Evolutionary conservation across 2,113 vertebrate genomes (phyloP).

Genomic region (Halichoerus grypus): DNA sequence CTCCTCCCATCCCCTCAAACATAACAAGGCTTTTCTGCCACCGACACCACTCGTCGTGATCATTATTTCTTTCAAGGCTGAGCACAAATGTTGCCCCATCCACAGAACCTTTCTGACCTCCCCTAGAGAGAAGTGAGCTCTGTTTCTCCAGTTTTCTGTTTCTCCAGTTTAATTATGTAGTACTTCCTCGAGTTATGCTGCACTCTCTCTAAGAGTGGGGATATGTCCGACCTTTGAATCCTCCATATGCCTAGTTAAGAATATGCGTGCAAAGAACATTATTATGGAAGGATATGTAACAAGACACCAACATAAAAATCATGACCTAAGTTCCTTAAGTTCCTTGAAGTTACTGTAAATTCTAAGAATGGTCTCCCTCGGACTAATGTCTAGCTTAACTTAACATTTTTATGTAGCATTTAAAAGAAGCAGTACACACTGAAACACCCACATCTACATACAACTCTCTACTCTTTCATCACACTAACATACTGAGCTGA

Average conservation of each 20-base stretch:
- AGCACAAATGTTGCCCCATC: neutral
- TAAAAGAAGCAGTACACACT: neutral
- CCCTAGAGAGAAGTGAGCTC: neutral
- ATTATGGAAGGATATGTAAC: conserved; percentile 16
- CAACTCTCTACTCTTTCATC: neutral
- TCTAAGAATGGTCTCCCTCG: neutral
- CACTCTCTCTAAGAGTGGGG: neutral
- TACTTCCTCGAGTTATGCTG: neutral
- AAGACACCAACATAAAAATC: conserved; percentile 12
- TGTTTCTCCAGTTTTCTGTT: neutral
- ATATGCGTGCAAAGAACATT: neutral
- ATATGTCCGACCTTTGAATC: neutral
- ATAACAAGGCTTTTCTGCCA: neutral
- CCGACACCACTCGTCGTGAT: neutral
- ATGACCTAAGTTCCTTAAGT: neutral
- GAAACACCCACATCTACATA: neutral
- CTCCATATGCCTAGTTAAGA: neutral
- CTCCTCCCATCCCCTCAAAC: neutral
- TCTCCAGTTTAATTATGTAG: neutral
- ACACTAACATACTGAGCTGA: neutral
- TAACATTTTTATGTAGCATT: neutral
- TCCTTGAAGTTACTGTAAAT: neutral
- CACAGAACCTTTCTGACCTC: neutral
- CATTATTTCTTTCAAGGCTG: neutral
- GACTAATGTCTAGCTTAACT: neutral